Evolutionary conservation across 2,797 vertebrate species (phyloP).

Genomic region (Eidolon dupreanum): DNA sequence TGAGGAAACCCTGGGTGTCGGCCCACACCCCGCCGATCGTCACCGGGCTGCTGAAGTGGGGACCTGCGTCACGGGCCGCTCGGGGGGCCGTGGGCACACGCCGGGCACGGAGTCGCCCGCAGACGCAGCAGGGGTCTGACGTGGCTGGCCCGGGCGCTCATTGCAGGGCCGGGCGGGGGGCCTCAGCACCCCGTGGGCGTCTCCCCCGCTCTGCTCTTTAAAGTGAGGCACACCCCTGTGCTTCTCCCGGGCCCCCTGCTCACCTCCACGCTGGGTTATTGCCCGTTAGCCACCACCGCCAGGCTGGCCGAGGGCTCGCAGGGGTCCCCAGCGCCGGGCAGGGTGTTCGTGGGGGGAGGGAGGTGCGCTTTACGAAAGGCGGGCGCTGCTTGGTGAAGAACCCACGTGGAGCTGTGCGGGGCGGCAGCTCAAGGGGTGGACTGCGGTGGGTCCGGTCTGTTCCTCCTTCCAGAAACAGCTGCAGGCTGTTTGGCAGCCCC

Average conservation of each 20-base stretch:
- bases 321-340: neutral
- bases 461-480: fast-evolving
- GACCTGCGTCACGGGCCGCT: fast-evolving
- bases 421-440: neutral
- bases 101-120: fast-evolving
- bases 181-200: fast-evolving
- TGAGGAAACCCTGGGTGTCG: fast-evolving
- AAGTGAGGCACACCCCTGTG: fast-evolving
- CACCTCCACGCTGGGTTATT: fast-evolving
- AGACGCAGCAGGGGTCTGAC: fast-evolving
- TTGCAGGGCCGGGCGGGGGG: fast-evolving
- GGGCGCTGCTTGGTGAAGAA: fast-evolving
- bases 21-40: fast-evolving
- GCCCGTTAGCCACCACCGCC: fast-evolving
- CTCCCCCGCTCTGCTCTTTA: fast-evolving
- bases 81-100: fast-evolving
- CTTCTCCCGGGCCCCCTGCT: fast-evolving
- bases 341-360: no score
- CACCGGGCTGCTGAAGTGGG: neutral
- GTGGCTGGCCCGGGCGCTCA: fast-evolving
- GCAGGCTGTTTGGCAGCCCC: fast-evolving
- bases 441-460: fast-evolving
- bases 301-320: fast-evolving
- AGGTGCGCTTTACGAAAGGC: neutral
- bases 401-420: fast-evolving